These are phyloP conservation scores for Pammene aurita DNA, from an alignment of 2,888 invertebrate species.

Conservation along the genomic window DNA sequence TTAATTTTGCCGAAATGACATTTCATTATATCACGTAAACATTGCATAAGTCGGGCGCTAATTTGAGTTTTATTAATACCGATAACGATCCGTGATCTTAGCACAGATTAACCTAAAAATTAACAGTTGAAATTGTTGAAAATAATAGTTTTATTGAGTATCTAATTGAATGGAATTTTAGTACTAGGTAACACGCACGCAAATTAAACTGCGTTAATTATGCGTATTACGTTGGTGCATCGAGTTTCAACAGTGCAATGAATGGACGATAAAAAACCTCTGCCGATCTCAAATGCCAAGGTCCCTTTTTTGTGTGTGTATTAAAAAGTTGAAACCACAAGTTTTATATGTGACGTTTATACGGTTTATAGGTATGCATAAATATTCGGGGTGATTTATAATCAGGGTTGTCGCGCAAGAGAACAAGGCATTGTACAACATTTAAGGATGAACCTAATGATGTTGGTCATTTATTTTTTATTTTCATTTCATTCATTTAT, in stretches of 20 bases:
- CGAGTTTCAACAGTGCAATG: constrained; percentile 20
- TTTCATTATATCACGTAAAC: too few relatives aligned
- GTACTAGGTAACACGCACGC: constrained; percentile 13
- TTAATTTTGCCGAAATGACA: too few relatives aligned
- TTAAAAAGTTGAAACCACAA: constrained; percentile 23
- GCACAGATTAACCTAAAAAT: neutral
- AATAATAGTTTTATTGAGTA: neutral
- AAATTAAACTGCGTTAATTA: constrained; percentile 17
- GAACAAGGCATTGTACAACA: too few relatives aligned
- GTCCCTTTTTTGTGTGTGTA: constrained; percentile 25
- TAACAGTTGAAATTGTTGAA: neutral
- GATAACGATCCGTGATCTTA: neutral
- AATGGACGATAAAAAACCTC: constrained; percentile 26
- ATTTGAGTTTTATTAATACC: neutral
- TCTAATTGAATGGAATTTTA: constrained; percentile 11
- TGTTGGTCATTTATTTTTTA: too few relatives aligned
- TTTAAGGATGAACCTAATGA: too few relatives aligned
- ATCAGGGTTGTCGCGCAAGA: too few relatives aligned
- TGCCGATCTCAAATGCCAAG: constrained; percentile 32
- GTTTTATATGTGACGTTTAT: constrained; percentile 3
- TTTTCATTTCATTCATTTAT: too few relatives aligned
- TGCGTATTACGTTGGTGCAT: constrained; percentile 27
- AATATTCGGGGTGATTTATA: too few relatives aligned
- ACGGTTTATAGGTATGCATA: neutral
- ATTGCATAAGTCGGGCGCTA: too few relatives aligned